phyloP scores from a whole-genome alignment of 2,888 invertebrate genomes.

The Melieria omissa region DNA sequence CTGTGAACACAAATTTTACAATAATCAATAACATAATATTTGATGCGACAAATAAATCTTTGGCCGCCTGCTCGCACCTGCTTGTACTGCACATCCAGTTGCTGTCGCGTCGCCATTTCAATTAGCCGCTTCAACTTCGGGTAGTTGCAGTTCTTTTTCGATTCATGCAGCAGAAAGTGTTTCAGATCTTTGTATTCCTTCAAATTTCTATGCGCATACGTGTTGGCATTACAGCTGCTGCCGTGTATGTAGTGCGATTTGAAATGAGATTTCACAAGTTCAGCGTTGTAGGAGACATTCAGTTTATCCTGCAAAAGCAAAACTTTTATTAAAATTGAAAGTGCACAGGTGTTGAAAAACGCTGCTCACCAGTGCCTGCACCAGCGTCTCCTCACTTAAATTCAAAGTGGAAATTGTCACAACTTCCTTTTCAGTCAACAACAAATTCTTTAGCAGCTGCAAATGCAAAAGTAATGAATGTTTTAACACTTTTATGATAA shows the following conservation, averaged over 20 bases:
- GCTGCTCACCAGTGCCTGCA: conserved; percentile 59
- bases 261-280: conserved; percentile 57
- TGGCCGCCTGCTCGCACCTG: conserved; percentile 48
- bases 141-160: conserved; percentile 63
- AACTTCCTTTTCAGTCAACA: conserved; percentile 55
- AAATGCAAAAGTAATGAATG: not conserved
- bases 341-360: not conserved
- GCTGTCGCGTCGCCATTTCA: conserved; percentile 56
- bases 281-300: conserved; percentile 59
- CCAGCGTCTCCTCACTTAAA: conserved; percentile 60
- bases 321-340: not conserved
- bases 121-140: conserved; percentile 61
- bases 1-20: conserved; percentile 39
- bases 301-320: conserved; percentile 56
- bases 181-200: conserved; percentile 54
- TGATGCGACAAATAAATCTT: not conserved
- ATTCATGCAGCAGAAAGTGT: conserved; percentile 59
- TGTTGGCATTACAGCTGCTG: not conserved
- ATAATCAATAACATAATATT: not conserved
- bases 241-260: conserved; percentile 36
- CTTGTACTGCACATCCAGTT: conserved; percentile 59
- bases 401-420: conserved; percentile 59
- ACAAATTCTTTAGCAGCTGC: conserved; percentile 46
- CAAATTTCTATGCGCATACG: conserved; percentile 27
- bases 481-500: not conserved